These are phyloP conservation scores for Zaprionus capensis DNA, from an alignment of 1,140 invertebrate species.

Conservation along the genomic window DNA sequence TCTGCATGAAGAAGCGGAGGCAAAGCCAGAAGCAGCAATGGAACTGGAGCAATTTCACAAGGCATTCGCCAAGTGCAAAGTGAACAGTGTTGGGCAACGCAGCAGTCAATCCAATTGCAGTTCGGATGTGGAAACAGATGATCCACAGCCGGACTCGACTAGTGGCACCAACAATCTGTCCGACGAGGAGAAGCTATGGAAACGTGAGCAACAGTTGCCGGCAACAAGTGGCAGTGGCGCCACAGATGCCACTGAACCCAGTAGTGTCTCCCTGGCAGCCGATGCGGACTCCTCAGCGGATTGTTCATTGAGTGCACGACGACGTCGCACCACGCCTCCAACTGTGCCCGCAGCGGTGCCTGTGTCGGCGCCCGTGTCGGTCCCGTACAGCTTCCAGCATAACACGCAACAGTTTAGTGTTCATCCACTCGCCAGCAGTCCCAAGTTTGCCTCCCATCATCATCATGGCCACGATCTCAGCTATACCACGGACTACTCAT, in stretches of 20 bases:
- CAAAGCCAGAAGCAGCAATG: conserved; percentile 24
- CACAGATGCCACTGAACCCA: conserved; percentile 44
- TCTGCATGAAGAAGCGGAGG: not conserved
- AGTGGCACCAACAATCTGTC: conserved; percentile 68
- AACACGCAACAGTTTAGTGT: conserved; percentile 87
- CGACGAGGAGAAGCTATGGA: conserved; percentile 85
- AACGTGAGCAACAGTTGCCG: conserved; percentile 56
- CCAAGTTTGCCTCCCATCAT: conserved; percentile 60
- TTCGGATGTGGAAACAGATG: conserved; percentile 46
- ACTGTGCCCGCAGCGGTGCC: conserved; percentile 20
- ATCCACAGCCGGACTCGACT: conserved; percentile 54
- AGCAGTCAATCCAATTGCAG: conserved; percentile 46
- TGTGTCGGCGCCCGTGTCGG: conserved; percentile 64
- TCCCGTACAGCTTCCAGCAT: conserved; percentile 81
- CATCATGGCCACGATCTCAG: conserved; percentile 74
- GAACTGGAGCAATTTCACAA: conserved; percentile 81
- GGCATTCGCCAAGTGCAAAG: conserved; percentile 78
- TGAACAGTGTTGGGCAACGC: conserved; percentile 3
- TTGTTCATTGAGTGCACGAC: conserved; percentile 83
- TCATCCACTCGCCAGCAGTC: conserved; percentile 81
- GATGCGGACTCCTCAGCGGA: conserved; percentile 66
- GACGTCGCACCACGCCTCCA: conserved; percentile 82
- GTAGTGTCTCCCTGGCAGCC: conserved; percentile 41
- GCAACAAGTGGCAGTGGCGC: conserved; percentile 2
- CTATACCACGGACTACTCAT: conserved; percentile 82